Percentiles rank a stretch among this genome's conserved stretches.
These are phyloP conservation scores for Meriones psammophilus DNA, from an alignment of 2,797 vertebrate genomes.

Conservation along the genomic window DNA sequence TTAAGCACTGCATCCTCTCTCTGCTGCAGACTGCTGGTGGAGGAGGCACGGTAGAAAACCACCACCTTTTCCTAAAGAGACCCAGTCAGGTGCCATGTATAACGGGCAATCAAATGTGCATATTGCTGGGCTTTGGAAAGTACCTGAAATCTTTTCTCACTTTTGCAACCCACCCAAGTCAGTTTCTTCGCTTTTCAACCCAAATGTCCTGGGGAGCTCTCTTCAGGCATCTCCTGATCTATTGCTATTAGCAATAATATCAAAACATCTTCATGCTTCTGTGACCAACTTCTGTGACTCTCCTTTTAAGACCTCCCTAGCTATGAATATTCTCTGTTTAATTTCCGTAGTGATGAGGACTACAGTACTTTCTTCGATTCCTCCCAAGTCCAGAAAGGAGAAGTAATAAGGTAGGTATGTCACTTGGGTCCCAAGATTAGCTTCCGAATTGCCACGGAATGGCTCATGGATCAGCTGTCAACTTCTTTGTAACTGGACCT, in stretches of 20 bases:
- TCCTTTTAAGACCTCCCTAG: constrained; percentile 94
- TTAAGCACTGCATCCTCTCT: background rate
- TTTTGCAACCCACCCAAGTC: constrained; percentile 97
- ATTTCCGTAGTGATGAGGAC: constrained; percentile 98
- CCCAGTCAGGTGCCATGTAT: constrained; percentile 96
- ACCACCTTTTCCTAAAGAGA: constrained; percentile 97
- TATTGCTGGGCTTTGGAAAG: constrained; percentile 94
- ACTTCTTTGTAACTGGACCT: constrained; percentile 90
- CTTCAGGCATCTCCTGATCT: constrained; percentile 94
- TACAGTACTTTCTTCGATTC: constrained; percentile 95
- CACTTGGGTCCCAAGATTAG: constrained; percentile 93
- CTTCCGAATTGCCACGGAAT: constrained; percentile 94
- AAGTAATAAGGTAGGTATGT: constrained; percentile 93
- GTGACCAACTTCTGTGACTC: constrained; percentile 97
- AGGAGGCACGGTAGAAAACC: constrained; percentile 92
- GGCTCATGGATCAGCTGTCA: constrained; percentile 94
- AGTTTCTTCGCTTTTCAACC: constrained; percentile 96
- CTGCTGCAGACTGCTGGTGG: constrained; percentile 87
- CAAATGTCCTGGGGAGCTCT: constrained; percentile 94
- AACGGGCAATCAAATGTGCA: constrained; percentile 94
- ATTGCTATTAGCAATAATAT: constrained; percentile 91
- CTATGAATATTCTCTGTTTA: constrained; percentile 95
- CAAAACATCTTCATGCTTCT: constrained; percentile 93
- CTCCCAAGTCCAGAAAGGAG: constrained; percentile 94
- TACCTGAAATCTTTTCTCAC: constrained; percentile 95